Evolutionary conservation across 2,113 vertebrate genomes (phyloP), one percentile per base, ranked within the genome.

Genomic region (Nettapus auritus): DNA sequence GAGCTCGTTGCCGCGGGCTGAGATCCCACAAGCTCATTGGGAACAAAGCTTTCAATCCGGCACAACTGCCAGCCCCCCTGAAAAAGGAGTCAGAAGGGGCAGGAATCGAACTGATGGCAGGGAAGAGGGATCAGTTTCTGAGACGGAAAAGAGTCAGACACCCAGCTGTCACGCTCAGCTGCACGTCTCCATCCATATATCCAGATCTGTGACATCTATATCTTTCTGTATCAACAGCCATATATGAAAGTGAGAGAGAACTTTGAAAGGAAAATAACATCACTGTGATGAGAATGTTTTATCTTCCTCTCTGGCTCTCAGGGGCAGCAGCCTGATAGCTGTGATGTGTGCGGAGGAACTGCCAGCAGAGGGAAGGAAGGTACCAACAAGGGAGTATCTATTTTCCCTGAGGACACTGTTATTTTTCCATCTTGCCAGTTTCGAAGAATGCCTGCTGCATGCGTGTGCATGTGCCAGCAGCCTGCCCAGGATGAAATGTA

Each of bases 341-440:
- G 66, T 55, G 82, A 93, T 82, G 83, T 6, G 91, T 57, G 66
- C 78, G 83, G 77, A 93, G 77, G n/a, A 36, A 23, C 94, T 89
- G 94, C 93, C 96, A 94, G 94, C 83, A 92, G 86, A 97, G 77
- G 89, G 89, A 69, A 95, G 83, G 91, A 73, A 92, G 96, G 81
- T 5, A 89, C 90, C 81, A 25, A 79, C 66, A 18, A 31, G 62
- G 74, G 95, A 94, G 48, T 9, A 52, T 40, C 26, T 34, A 15
- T 84, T 82, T 80, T 82, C 96, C 93, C 95, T 3, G 66, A 82
- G 89, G 95, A 91, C 60, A 62, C 74, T 25, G 71, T 84, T 81
- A 33, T 82, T 90, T 70, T 92, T 92, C 90, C 88, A 93, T 84
- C 86, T 70, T 84, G 83, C 86, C 88, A 88, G 69, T 10, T 74